Evolutionary conservation across 2,888 invertebrate genomes (phyloP).

Genomic region (Ceraclea dissimilis): DNA sequence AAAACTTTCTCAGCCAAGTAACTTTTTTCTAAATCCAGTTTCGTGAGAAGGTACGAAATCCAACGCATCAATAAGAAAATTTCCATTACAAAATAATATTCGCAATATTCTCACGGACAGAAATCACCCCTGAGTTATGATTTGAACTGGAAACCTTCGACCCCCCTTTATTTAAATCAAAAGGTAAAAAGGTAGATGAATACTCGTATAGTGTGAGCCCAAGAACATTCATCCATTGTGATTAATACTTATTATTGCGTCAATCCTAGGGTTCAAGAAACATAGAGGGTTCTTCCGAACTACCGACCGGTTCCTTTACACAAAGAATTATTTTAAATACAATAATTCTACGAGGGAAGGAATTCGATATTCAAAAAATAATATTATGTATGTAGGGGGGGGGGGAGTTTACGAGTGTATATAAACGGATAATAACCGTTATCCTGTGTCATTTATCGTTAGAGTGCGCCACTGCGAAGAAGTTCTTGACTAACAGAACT

Average conservation of each 20-base stretch:
- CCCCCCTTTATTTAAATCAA: neutral
- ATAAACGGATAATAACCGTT: neutral
- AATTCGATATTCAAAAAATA: neutral
- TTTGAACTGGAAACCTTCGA: neutral
- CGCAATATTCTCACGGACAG: neutral
- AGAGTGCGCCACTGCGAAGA: neutral
- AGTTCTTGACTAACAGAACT: neutral
- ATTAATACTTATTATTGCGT: constrained; percentile 1
- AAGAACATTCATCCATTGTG: neutral
- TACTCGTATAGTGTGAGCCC: neutral
- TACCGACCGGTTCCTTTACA: neutral
- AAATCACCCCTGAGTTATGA: constrained; percentile 1
- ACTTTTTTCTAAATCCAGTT: neutral
- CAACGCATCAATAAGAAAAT: neutral
- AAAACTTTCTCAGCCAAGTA: no score
- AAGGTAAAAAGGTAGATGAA: constrained; percentile 1
- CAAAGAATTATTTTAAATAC: neutral
- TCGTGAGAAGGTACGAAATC: neutral
- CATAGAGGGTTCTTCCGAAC: neutral
- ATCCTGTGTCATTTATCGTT: neutral
- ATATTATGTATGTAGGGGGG: neutral
- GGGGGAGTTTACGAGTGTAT: neutral
- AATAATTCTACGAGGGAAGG: neutral
- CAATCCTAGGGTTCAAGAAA: neutral
- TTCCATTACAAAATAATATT: neutral